Base-by-base conservation (phyloP, 2,888 invertebrate species). In the Tachina grossa region DNA sequence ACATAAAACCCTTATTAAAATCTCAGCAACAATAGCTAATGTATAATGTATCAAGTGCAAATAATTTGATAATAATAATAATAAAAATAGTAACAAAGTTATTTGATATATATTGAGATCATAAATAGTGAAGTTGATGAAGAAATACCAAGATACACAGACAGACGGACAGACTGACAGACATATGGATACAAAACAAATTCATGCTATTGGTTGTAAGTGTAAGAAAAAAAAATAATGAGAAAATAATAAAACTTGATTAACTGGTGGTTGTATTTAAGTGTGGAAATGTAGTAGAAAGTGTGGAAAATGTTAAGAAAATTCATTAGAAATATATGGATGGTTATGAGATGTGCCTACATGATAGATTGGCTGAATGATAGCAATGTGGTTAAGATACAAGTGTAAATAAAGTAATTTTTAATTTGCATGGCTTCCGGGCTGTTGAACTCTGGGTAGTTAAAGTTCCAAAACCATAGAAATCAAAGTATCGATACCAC, bases 381-480 rank as follows among this genome's bases (percentile, higher is more conserved):
- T 80, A 59, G 59, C n/a, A 41, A 45, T n/a, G 43, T 22, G 45
- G 19, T 61, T 41, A 16, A 63, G 39, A 49, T 57, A 41, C 72
- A 80, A 72, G 72, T 74, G 72, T 74, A 66, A 79, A 72, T 65
- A 72, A 72, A 79, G 49, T 55, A 14, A 65, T 72, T 79, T 22
- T 80, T 49, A 57, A 74, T 80, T 65, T 80, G 65, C 69, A 78
- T 69, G 85, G 85, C 85, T 85, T 85, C 85, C 85, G 85, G 85
- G 57, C 84, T 74, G 63, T 47, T 69, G 65, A 79, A 72, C 72
- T 47, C 31, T 55, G n/a, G 9, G 4, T 68, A 22, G 8, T 19
- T 49, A 66, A n/a, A 57, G 76, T n/a, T 77, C 41, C 57, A 49
- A 51, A 41, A 68, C 47, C 41, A n/a, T 43, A 5, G 43, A 43